Percentiles rank a stretch among this genome's conserved stretches.
Evolutionary conservation across 2,888 invertebrate species (phyloP).

Genomic region (Ormyrus rosae): DNA sequence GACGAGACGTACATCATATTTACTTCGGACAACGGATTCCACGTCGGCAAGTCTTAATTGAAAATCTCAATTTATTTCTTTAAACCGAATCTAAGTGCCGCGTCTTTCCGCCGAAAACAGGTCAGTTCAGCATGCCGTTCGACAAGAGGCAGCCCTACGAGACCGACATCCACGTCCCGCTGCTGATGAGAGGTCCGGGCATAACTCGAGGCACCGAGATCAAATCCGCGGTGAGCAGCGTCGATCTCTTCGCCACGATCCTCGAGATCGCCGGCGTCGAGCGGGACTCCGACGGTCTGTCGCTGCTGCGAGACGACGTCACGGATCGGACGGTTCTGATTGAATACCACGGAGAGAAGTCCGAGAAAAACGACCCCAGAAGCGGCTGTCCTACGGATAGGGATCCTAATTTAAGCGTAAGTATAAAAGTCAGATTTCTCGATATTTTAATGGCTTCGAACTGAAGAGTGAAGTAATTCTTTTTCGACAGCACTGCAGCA

Average conservation of each 20-base stretch:
- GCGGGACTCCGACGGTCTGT: slow-evolving; percentile 73
- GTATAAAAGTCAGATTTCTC: slow-evolving; percentile 61
- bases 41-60: slow-evolving; percentile 81
- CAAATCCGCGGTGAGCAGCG: slow-evolving; percentile 81
- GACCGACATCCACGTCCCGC: slow-evolving; percentile 90
- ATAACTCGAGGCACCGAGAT: slow-evolving; percentile 77
- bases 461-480: neutral
- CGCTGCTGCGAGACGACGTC: slow-evolving; percentile 64
- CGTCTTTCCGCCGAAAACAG: slow-evolving; percentile 74
- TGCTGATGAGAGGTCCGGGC: slow-evolving; percentile 87
- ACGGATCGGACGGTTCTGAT: slow-evolving; percentile 81
- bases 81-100: too few relatives aligned
- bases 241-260: slow-evolving; percentile 92
- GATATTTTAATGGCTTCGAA: neutral
- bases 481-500: slow-evolving; percentile 80
- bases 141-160: slow-evolving; percentile 96
- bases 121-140: slow-evolving; percentile 91
- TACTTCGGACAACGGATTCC: slow-evolving; percentile 94
- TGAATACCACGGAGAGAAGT: slow-evolving; percentile 89
- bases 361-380: neutral
- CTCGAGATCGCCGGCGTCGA: slow-evolving; percentile 82
- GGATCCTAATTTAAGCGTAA: slow-evolving; percentile 81
- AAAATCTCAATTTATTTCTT: too few relatives aligned
- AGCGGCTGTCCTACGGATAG: slow-evolving; percentile 81
- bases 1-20: slow-evolving; percentile 89